Evolutionary conservation across 2,888 invertebrate species (phyloP).

Genomic region (Branchipolynoe longqiensis): DNA sequence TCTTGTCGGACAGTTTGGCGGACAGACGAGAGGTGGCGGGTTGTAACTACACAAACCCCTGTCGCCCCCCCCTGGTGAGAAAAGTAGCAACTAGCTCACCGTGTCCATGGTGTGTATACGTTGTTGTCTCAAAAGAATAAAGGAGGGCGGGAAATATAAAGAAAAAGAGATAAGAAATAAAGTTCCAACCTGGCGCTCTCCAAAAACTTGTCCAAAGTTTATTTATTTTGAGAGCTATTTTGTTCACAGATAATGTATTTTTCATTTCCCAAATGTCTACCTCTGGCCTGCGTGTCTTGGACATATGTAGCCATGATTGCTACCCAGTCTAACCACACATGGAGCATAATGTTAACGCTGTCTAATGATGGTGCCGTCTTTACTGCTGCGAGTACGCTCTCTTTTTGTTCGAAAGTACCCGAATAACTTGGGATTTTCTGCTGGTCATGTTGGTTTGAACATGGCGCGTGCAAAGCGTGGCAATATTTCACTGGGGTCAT

Average conservation of each 20-base stretch:
- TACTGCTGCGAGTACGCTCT: background rate
- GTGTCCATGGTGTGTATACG: constrained; percentile 1
- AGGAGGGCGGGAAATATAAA: too few relatives aligned
- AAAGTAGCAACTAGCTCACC: constrained; percentile 34
- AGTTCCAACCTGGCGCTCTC: constrained; percentile 34
- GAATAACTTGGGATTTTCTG: too few relatives aligned
- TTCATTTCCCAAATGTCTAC: constrained; percentile 22
- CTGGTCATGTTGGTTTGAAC: too few relatives aligned
- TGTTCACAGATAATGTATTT: constrained; percentile 17
- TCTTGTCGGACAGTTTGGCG: background rate
- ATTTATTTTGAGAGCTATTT: constrained; percentile 40
- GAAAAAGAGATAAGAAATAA: too few relatives aligned
- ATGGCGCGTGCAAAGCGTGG: too few relatives aligned
- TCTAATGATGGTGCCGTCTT: background rate
- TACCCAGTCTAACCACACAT: background rate
- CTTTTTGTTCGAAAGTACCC: too few relatives aligned
- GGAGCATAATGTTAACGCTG: background rate
- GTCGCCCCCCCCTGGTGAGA: background rate
- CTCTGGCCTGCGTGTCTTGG: background rate
- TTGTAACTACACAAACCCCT: background rate
- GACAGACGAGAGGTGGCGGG: background rate
- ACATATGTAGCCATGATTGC: background rate
- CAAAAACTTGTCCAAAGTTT: constrained; percentile 42
- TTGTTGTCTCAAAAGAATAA: constrained; percentile 34
- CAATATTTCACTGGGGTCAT: background rate